Evolutionary conservation across 2,797 vertebrate species (phyloP).

Genomic region (Acipenser oxyrinchus): DNA sequence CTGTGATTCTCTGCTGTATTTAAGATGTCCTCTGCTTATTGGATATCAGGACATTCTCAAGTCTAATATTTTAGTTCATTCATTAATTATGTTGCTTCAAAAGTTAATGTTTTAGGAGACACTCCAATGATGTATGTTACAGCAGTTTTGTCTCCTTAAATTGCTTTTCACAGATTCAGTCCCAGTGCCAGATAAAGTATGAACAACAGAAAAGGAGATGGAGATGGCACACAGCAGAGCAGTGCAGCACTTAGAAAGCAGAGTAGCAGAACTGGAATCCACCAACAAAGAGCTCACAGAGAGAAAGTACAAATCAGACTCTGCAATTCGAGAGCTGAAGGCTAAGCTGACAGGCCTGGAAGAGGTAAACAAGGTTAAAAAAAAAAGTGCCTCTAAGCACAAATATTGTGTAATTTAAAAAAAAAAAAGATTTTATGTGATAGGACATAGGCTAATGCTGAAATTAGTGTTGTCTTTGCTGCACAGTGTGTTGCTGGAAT

Average conservation of each 20-base stretch:
- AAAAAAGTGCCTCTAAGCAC: too few relatives aligned
- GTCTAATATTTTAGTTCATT: too few relatives aligned
- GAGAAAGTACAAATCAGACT: constrained; percentile 26
- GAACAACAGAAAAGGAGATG: constrained; percentile 17
- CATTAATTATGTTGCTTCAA: too few relatives aligned
- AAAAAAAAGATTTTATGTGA: not conserved
- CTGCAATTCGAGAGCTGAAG: constrained; percentile 14
- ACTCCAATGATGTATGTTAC: too few relatives aligned
- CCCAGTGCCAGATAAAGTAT: constrained; percentile 12
- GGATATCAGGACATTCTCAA: too few relatives aligned
- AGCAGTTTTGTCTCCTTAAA: too few relatives aligned
- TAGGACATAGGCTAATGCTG: not conserved
- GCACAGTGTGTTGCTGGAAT: not conserved
- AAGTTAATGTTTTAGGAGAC: too few relatives aligned
- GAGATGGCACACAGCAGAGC: constrained; percentile 24
- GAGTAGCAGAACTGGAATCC: constrained; percentile 18
- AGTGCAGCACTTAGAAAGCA: constrained; percentile 22
- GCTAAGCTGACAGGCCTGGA: constrained; percentile 17
- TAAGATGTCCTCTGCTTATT: too few relatives aligned
- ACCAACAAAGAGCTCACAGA: constrained; percentile 14
- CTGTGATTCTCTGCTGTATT: too few relatives aligned
- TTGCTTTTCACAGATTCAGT: constrained; percentile 16
- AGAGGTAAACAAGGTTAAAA: constrained; percentile 7
- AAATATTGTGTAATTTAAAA: not conserved
- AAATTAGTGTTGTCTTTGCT: not conserved